A percentile compares a stretch with the other conserved stretches of the same genome.
phyloP scores from a whole-genome alignment of 30 jellyfish, hydroid and myxozoan genomes.

The Pseudorhiza aurosa region DNA sequence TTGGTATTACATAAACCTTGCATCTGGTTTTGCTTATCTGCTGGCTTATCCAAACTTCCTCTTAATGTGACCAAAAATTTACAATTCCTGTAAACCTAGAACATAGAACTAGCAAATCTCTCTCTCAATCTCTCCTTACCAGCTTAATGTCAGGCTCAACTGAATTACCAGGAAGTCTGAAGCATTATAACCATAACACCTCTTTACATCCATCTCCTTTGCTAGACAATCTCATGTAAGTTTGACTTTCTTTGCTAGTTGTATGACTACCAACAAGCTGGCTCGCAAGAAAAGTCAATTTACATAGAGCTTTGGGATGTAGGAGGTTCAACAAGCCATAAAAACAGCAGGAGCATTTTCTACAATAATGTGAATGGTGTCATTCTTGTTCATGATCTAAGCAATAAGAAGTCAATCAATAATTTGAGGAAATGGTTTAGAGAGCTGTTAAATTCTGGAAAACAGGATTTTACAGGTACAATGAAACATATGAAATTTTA shows the following conservation, averaged over 20 bases:
- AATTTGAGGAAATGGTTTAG: constrained; percentile 82
- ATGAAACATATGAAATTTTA: not conserved
- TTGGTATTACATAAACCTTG: too few relatives aligned
- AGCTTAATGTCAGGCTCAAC: too few relatives aligned
- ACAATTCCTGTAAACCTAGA: too few relatives aligned
- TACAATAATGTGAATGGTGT: constrained; percentile 79
- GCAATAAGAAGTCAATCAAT: constrained; percentile 79
- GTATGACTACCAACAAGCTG: constrained; percentile 57
- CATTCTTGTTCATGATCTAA: constrained; percentile 89
- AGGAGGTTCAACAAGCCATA: constrained; percentile 97
- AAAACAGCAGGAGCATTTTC: constrained; percentile 85
- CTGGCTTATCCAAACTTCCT: too few relatives aligned
- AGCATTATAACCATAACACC: too few relatives aligned
- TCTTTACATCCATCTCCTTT: too few relatives aligned
- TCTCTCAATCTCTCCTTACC: too few relatives aligned
- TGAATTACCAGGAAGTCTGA: too few relatives aligned
- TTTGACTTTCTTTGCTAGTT: constrained; percentile 11
- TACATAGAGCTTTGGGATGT: constrained; percentile 88
- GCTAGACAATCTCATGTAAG: too few relatives aligned
- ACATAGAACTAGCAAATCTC: too few relatives aligned
- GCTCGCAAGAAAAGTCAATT: constrained; percentile 41
- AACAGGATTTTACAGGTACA: constrained; percentile 90
- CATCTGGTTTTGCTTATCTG: too few relatives aligned
- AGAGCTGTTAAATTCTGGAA: constrained; percentile 73
- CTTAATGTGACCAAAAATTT: too few relatives aligned